Base-by-base conservation (phyloP, 2,888 invertebrate species). In the Allolobophora icterica region DNA sequence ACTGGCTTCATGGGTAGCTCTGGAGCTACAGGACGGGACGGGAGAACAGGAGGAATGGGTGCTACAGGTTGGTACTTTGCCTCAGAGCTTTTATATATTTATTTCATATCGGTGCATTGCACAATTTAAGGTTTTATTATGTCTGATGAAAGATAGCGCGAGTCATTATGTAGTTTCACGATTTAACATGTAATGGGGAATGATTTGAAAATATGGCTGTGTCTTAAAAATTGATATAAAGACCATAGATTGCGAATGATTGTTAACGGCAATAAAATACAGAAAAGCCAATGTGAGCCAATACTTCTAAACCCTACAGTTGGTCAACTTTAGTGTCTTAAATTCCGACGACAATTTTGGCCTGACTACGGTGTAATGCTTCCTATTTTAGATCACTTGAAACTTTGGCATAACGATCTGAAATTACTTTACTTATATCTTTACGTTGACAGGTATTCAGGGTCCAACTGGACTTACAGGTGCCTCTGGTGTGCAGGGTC, bases 401-500 rank as follows among this genome's bases (percentile, higher is more conserved):
- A 52, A 21, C 24, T 24, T 52, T 8, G 1, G 21, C 24, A n/a
- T 30, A n/a, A n/a, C 71, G 71, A n/a, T 71, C 1, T 52, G 30
- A n/a, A 71, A 71, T n/a, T n/a, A 71, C 71, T n/a, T 71, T n/a
- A 71, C 71, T 71, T 71, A 6, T 8, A n/a, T 52, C 19, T 71
- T 8, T 30, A 71, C n/a, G n/a, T 71, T 71, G 71, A 1, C 38
- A 38, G 89, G 89, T 89, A 89, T 42, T 38, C 89, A 52, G n/a
- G 91, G 91, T 8, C 40, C n/a, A 30, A 35, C 38, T 38, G 91
- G 91, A 83, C 11, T 34, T 33, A 90, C 45, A 15, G 91, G 91
- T 42, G 42, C 84, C 33, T 34, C 5, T 38, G 91, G 91, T 19
- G 15, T 30, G 5, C 40, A n/a, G 34, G 91, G 91, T 45, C n/a